Conservation (phyloP, 1,140 invertebrate species). For the Drosophila kikkawai region DNA sequence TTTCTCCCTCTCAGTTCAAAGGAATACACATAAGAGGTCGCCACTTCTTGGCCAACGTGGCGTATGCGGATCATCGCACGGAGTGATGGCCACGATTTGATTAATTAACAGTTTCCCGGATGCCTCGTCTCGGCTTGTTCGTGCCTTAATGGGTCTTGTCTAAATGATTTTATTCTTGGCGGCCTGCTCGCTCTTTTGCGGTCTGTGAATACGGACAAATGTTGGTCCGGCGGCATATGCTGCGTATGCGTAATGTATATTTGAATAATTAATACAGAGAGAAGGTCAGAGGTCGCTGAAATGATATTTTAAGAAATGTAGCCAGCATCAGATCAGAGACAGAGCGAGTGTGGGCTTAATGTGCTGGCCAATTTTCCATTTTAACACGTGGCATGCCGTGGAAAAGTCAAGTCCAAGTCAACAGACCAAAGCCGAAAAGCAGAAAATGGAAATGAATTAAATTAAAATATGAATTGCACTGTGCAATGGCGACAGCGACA, state of each 20-base stretch:
- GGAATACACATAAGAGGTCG: background rate
- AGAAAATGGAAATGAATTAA: constrained; percentile 49
- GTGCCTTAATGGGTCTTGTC: constrained; percentile 33
- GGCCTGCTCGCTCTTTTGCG: constrained; percentile 1
- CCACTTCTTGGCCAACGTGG: constrained; percentile 21
- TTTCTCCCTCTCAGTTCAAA: background rate
- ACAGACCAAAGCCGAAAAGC: constrained; percentile 12
- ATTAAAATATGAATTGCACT: constrained; percentile 58
- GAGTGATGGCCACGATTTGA: constrained; percentile 34
- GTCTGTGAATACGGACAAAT: constrained; percentile 42
- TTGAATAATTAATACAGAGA: constrained; percentile 37
- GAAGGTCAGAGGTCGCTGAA: constrained; percentile 32
- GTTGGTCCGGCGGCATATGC: constrained; percentile 15
- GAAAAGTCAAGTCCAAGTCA: constrained; percentile 25
- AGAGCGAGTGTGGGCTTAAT: constrained; percentile 19
- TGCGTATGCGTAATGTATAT: constrained; percentile 42
- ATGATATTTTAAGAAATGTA: constrained; percentile 14
- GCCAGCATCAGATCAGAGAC: background rate
- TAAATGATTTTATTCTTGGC: constrained; percentile 36
- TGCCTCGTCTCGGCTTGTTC: constrained; percentile 3
- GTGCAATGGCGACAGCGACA: constrained; percentile 5
- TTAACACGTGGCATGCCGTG: constrained; percentile 1
- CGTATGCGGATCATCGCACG: constrained; percentile 18
- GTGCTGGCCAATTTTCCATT: constrained; percentile 31
- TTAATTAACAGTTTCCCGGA: constrained; percentile 52